Evolutionary conservation across 2,113 vertebrate genomes (phyloP).

Genomic region (Ciconia boyciana): DNA sequence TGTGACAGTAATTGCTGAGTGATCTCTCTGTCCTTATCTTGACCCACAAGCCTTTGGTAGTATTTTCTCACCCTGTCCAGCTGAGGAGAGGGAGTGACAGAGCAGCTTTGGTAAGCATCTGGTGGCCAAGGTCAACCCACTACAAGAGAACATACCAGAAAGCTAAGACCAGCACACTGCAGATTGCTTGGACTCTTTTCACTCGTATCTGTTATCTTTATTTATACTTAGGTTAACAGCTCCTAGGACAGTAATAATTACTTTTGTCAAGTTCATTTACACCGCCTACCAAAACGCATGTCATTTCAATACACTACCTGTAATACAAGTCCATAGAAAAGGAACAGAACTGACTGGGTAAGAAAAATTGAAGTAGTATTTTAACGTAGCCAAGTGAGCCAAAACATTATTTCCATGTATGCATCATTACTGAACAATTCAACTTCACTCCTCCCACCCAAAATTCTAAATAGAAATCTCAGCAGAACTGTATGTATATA

Average conservation of each 20-base stretch:
- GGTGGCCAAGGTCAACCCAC: background rate
- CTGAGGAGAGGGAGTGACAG: accelerated
- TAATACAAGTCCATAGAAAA: background rate
- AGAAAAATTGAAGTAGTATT: background rate
- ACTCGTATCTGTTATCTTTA: background rate
- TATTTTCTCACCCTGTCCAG: background rate
- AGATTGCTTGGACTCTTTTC: background rate
- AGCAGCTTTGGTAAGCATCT: accelerated
- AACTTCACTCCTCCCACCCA: background rate
- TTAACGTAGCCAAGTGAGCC: background rate
- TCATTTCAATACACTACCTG: background rate
- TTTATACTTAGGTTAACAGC: background rate
- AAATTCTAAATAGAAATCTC: background rate
- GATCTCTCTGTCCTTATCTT: background rate
- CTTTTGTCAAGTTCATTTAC: background rate
- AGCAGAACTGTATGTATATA: background rate
- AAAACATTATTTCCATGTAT: background rate
- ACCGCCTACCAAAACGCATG: background rate
- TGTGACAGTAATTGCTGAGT: background rate
- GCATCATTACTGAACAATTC: background rate
- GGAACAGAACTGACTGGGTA: background rate
- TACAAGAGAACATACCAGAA: background rate
- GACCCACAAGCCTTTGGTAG: accelerated
- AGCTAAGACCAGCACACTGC: background rate
- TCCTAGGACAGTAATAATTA: background rate